A percentile compares a stretch with the other conserved stretches of the same genome.
Conservation (phyloP, 30 jellyfish, hydroid and myxozoan species). For the Nemopilema nomurai region DNA sequence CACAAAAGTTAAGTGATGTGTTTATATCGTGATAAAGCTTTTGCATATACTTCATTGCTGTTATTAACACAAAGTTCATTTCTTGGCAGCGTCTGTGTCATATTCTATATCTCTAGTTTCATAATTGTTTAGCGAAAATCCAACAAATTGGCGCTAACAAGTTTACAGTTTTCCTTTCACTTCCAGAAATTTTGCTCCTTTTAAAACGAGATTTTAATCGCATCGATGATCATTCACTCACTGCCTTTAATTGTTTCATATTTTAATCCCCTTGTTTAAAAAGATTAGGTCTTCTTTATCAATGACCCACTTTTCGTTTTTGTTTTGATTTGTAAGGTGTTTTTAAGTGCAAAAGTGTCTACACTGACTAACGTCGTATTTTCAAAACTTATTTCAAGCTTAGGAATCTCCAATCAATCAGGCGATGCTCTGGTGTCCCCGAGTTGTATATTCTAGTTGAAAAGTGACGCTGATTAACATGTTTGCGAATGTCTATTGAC, state of each 20-base stretch:
- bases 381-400: not conserved
- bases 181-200: not conserved
- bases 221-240: not conserved
- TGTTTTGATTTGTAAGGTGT: too few relatives aligned
- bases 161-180: not conserved
- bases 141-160: not conserved
- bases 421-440: not conserved
- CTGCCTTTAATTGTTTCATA: not conserved
- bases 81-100: too few relatives aligned
- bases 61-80: too few relatives aligned
- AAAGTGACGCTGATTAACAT: too few relatives aligned
- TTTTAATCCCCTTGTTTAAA: not conserved
- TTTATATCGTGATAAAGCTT: too few relatives aligned
- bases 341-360: too few relatives aligned
- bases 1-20: too few relatives aligned
- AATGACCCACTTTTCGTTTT: not conserved
- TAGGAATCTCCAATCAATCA: not conserved
- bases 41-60: too few relatives aligned
- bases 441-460: not conserved
- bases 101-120: too few relatives aligned
- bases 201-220: not conserved
- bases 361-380: too few relatives aligned
- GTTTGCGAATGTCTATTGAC: too few relatives aligned
- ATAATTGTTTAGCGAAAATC: not conserved
- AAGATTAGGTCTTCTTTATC: not conserved